Base-by-base conservation (phyloP, 1,140 invertebrate genomes). In the Pseudoatta argentina region DNA sequence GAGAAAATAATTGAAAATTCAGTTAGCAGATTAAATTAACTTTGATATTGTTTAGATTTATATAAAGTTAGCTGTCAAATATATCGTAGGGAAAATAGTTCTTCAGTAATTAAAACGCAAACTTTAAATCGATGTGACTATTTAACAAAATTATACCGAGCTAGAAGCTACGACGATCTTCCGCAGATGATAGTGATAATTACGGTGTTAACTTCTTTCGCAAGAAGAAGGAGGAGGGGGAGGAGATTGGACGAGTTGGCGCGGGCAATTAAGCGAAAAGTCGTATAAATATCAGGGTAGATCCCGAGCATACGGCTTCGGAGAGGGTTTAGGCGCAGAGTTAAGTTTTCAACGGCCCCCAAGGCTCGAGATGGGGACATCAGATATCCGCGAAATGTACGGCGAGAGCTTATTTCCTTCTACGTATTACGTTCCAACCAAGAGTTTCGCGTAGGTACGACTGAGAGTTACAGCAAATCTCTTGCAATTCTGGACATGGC, bases 321-420 rank as follows among this genome's bases (percentile, higher is more conserved):
- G n/a, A 72, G 85, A 67, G 78, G 89, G 77, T 89, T 92, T 89
- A 91, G 89, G 71, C 64, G 44, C 88, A 59, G 91, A 92, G 91
- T 93, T 93, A 93, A 93, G 92, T 93, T 93, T 93, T 91, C 93
- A 91, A 88, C 91, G 87, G 72, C 48, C 55, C 71, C 55, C 55
- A 51, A 59, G 72, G 73, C 71, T 69, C 61, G 83, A 87, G 91
- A 89, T 91, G 86, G 89, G 86, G 75, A 88, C 91, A 92, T 93
- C 92, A 93, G 93, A 93, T 93, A 93, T 90, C 39, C 88, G 34
- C 85, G 67, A 86, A 89, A 92, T 92, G 89, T 93, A 93, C 91
- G 89, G 79, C 61, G 85, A 51, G 66, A 90, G 89, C 90, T 93
- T 93, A 93, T 92, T 93, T 93, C 92, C 88, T 93, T 85, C 90